Evolutionary conservation across 2,888 invertebrate species (phyloP), one percentile per base, ranked within the genome.

Genomic region (Philaethria dido): DNA sequence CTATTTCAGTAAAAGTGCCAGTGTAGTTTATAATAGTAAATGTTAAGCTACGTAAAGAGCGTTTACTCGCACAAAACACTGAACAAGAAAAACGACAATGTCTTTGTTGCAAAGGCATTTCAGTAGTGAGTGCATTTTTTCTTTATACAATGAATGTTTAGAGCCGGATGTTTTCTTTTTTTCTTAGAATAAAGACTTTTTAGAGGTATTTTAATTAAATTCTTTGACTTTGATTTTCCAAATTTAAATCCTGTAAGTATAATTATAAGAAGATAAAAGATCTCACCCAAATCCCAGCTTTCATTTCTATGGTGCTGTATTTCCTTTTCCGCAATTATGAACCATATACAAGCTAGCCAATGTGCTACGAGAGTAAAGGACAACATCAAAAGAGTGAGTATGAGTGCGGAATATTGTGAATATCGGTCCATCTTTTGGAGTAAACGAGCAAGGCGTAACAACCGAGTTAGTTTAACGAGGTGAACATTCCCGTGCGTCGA

Each of bases 331-430:
- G 98, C 99, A 77, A 99, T 98, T 76, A 98, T 97, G 89, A 97
- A 99, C 99, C 99, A 99, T 77, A 99, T 95, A 87, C 99, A 99
- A 14, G 99, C 99, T 71, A 99, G 93, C 99, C 99, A 99, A 87
- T 99, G 99, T 3, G 99, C 98, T 62, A 98, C 96, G 76, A 99
- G 93, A 50, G 98, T 97, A 91, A 99, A 99, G 78, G 97, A 97
- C 66, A 98, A 94, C 98, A 99, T 98, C 78, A 99, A 93, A 71
- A 99, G 94, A 13, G 98, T 98, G 73, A 99, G 93, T 79, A 99
- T 98, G 89, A 99, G 96, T 64, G 98, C 98, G 73, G 98, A 98
- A 91, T 99, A 98, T 88, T 99, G 98, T 11, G 98, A 98, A 89
- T 98, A 99, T 80, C 98, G 95, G 91, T 99, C 99, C 95, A 99